Percentiles rank a stretch among this genome's conserved stretches.
phyloP scores from a whole-genome alignment of 2,888 invertebrate species.

The Harmothoe impar region DNA sequence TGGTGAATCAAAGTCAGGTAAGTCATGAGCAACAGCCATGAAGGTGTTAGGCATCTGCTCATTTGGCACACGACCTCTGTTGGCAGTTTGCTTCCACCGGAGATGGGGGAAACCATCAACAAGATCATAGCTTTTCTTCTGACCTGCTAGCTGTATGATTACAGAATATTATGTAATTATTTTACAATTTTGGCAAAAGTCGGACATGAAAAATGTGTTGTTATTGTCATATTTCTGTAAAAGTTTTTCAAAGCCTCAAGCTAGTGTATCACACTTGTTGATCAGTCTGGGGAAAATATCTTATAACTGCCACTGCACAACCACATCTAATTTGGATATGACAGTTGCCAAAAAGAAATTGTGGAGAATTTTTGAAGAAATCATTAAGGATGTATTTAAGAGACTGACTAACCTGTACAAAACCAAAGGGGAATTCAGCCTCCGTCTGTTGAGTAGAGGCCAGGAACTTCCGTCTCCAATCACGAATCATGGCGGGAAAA shows the following conservation, averaged over 20 bases:
- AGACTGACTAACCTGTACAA: conserved; percentile 71
- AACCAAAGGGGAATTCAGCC: conserved; percentile 71
- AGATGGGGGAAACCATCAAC: conserved; percentile 48
- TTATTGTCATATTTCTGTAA: too few species aligned
- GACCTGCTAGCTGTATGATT: conserved; percentile 4
- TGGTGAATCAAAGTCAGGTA: conserved; percentile 48
- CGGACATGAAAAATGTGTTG: too few species aligned
- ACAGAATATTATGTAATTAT: too few species aligned
- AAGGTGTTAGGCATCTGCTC: background rate
- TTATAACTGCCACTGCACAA: too few species aligned
- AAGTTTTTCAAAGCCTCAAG: too few species aligned
- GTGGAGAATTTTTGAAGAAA: too few species aligned
- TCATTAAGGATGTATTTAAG: too few species aligned
- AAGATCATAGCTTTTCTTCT: background rate
- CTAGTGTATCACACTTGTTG: too few species aligned
- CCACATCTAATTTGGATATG: too few species aligned
- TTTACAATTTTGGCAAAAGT: too few species aligned
- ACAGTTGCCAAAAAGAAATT: too few species aligned
- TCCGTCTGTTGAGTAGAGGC: conserved; percentile 69
- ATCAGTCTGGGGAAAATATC: too few species aligned
- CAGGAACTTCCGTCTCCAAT: conserved; percentile 71
- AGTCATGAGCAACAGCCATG: conserved; percentile 50
- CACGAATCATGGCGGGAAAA: conserved; percentile 70
- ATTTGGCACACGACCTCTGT: background rate
- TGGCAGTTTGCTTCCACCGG: conserved; percentile 48